Evolutionary conservation across 2,888 invertebrate genomes (phyloP).

Genomic region (Troides oblongomaculatus): DNA sequence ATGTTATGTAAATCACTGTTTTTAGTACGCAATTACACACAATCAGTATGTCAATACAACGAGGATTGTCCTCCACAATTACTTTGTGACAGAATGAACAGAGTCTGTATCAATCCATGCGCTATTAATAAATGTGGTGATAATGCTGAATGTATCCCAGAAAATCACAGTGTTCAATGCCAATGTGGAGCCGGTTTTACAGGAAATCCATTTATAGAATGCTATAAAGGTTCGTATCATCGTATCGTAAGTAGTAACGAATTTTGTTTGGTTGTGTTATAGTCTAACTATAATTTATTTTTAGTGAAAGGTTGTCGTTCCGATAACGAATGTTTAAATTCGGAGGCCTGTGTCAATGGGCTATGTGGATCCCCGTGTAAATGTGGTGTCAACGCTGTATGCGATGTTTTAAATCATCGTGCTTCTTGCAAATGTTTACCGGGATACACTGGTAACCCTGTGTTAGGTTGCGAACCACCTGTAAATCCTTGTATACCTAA

Average conservation of each 20-base stretch:
- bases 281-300: slow-evolving; percentile 32
- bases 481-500: slow-evolving; percentile 89
- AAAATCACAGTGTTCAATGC: slow-evolving; percentile 88
- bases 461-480: slow-evolving; percentile 85
- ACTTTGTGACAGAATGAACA: slow-evolving; percentile 90
- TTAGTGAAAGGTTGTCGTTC: slow-evolving; percentile 85
- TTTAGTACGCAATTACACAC: slow-evolving; percentile 47
- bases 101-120: slow-evolving; percentile 91
- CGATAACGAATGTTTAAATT: slow-evolving; percentile 85
- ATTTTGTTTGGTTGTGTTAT: neutral
- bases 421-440: slow-evolving; percentile 90
- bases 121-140: slow-evolving; percentile 89
- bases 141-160: slow-evolving; percentile 88
- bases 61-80: slow-evolving; percentile 94
- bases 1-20: neutral
- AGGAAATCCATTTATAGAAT: slow-evolving; percentile 89
- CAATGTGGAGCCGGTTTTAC: slow-evolving; percentile 85
- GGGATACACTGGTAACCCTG: slow-evolving; percentile 90
- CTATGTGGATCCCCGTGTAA: slow-evolving; percentile 88
- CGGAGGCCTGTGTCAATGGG: slow-evolving; percentile 88
- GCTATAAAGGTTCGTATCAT: slow-evolving; percentile 76
- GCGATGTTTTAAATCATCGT: slow-evolving; percentile 89
- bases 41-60: slow-evolving; percentile 90
- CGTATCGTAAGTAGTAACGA: neutral
- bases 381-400: slow-evolving; percentile 89